Conservation (phyloP, 1,140 invertebrate species). For the Melitaea cinxia region DNA sequence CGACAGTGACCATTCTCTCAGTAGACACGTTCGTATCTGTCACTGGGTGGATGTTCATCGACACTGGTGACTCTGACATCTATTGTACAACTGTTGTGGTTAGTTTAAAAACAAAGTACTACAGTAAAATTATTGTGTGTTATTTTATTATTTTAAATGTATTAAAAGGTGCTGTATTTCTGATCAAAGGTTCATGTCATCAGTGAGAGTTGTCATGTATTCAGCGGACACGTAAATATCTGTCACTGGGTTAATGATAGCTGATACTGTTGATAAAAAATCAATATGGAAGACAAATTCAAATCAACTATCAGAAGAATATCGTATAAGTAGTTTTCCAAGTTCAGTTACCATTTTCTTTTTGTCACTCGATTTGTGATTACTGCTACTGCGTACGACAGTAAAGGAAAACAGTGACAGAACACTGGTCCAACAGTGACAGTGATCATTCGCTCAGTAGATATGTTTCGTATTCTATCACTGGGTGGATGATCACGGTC, state of each 20-base stretch:
- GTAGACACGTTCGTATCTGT: constrained; percentile 45
- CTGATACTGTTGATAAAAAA: constrained; percentile 9
- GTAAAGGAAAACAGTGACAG: too few relatives aligned
- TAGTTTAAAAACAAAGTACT: too few relatives aligned
- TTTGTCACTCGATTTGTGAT: constrained; percentile 34
- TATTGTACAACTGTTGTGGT: too few relatives aligned
- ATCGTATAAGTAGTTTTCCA: neutral
- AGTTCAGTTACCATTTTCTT: neutral
- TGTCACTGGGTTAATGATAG: constrained; percentile 34
- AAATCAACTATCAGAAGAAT: neutral
- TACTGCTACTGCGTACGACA: constrained; percentile 11
- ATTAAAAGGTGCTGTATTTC: too few relatives aligned
- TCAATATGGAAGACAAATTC: neutral
- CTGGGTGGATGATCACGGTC: neutral
- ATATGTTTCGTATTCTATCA: too few relatives aligned
- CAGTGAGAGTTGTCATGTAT: constrained; percentile 15
- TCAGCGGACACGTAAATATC: constrained; percentile 32
- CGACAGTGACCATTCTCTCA: constrained; percentile 32
- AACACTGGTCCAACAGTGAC: too few relatives aligned
- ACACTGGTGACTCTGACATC: neutral
- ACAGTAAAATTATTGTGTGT: neutral
- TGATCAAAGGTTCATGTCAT: neutral
- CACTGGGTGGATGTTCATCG: constrained; percentile 40
- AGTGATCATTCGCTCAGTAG: too few relatives aligned
- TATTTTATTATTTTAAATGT: too few relatives aligned